A percentile compares a stretch with the other conserved stretches of the same genome.
These are phyloP conservation scores for Catostomus latipinnis DNA, from an alignment of 2,797 vertebrate species.

Conservation along the genomic window DNA sequence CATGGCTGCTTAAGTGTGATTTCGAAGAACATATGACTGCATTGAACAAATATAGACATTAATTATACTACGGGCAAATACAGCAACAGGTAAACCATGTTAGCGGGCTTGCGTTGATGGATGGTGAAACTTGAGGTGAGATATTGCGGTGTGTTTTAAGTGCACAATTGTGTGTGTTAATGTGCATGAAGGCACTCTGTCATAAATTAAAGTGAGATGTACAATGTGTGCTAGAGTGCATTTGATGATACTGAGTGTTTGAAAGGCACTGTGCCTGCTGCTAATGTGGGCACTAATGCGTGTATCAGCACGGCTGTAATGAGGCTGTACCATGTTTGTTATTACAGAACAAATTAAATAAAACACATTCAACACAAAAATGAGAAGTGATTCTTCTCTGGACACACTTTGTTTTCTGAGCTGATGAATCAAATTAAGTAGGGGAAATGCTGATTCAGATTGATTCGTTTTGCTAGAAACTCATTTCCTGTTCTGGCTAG, in stretches of 20 bases:
- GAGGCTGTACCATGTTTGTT: conserved; percentile 31
- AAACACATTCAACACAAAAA: neutral
- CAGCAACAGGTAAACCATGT: conserved; percentile 22
- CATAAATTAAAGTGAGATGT: conserved; percentile 20
- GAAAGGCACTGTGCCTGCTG: conserved; percentile 21
- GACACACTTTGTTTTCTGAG: conserved; percentile 37
- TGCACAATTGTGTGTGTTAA: conserved; percentile 7
- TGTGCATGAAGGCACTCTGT: conserved; percentile 26
- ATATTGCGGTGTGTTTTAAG: neutral
- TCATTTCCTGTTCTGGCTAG: conserved; percentile 6
- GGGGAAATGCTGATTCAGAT: neutral
- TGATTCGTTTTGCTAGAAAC: conserved; percentile 10
- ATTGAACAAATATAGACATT: neutral
- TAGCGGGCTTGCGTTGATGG: neutral
- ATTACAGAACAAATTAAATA: conserved; percentile 29
- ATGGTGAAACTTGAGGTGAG: neutral
- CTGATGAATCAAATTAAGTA: conserved; percentile 16
- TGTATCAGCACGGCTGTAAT: conserved; percentile 32
- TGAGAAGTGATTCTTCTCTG: neutral
- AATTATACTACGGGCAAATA: conserved; percentile 36
- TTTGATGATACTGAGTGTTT: conserved; percentile 1
- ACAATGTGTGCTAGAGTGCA: conserved; percentile 25
- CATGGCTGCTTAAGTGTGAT: neutral
- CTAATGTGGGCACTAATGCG: conserved; percentile 27
- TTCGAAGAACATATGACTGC: conserved; percentile 10